phyloP scores from a whole-genome alignment of 2,113 vertebrate genomes.

The Archocentrus centrarchus region DNA sequence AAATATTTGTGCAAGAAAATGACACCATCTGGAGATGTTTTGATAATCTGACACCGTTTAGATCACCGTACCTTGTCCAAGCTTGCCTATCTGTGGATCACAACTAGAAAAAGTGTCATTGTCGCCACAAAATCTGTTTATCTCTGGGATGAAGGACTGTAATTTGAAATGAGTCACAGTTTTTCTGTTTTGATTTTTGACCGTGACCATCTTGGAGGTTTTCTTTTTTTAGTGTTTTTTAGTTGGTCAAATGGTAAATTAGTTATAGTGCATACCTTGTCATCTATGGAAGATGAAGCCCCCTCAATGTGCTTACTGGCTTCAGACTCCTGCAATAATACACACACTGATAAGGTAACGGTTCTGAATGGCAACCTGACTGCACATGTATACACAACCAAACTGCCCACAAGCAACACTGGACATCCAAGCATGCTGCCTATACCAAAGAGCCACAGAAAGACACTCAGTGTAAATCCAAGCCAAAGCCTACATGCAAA shows the following conservation, averaged over 20 bases:
- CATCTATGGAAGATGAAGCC: constrained; percentile 52
- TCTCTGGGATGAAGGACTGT: neutral
- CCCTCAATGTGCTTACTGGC: constrained; percentile 63
- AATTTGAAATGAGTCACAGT: neutral
- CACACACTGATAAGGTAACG: neutral
- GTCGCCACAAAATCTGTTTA: neutral
- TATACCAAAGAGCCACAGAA: constrained; percentile 5
- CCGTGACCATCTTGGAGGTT: neutral
- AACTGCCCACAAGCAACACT: neutral
- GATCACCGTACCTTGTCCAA: neutral
- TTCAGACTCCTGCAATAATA: constrained; percentile 69
- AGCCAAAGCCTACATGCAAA: constrained; percentile 30
- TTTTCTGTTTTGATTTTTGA: neutral
- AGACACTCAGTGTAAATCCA: neutral
- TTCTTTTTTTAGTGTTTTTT: neutral
- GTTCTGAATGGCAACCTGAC: neutral
- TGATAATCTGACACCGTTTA: neutral
- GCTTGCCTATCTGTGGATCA: neutral
- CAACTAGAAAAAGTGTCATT: neutral
- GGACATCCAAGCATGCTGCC: neutral
- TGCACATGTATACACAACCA: neutral
- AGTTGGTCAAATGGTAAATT: neutral
- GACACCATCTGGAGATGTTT: neutral
- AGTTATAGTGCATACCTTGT: constrained; percentile 56
- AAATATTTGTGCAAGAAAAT: no score